Conservation (phyloP, 2,113 vertebrate species). For the Ammodytes dubius region DNA sequence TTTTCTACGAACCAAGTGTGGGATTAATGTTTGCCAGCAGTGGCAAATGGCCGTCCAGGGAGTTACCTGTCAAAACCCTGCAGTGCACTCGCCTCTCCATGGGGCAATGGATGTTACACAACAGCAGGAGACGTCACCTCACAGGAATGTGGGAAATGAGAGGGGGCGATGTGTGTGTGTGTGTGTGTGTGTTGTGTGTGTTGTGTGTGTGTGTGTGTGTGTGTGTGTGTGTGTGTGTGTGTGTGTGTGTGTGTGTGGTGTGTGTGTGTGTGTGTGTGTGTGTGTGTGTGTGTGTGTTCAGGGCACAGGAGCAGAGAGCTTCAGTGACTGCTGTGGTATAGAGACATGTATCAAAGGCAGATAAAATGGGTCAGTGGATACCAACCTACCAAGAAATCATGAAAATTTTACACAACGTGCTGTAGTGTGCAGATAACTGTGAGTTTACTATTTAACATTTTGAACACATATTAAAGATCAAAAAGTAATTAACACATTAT, state of each 20-base stretch:
- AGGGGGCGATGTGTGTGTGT: not conserved
- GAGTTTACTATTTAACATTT: not conserved
- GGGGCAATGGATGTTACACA: slow-evolving; percentile 49
- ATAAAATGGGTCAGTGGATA: slow-evolving; percentile 49
- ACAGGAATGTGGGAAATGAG: slow-evolving; percentile 50
- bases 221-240: too few species aligned
- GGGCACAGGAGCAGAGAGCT: slow-evolving; percentile 2
- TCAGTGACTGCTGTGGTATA: slow-evolving; percentile 15
- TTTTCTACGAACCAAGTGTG: slow-evolving; percentile 38
- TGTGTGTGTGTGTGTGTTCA: too few species aligned
- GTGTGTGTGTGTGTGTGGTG: too few species aligned
- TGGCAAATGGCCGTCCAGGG: slow-evolving; percentile 48
- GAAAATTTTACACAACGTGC: slow-evolving; percentile 17
- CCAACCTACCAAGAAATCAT: slow-evolving; percentile 23
- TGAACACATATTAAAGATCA: not conserved
- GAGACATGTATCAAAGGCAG: slow-evolving; percentile 45
- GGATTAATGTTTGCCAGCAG: slow-evolving; percentile 52
- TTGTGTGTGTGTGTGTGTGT: too few species aligned
- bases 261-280: too few species aligned
- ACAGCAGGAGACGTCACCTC: slow-evolving; percentile 50
- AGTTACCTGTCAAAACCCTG: slow-evolving; percentile 62
- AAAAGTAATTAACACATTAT: not conserved
- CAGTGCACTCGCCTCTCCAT: slow-evolving; percentile 13
- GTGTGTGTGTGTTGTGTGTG: too few species aligned
- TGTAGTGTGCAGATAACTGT: slow-evolving; percentile 4